Evolutionary conservation across 2,888 invertebrate genomes (phyloP).

Genomic region (Agonum fuliginosum): DNA sequence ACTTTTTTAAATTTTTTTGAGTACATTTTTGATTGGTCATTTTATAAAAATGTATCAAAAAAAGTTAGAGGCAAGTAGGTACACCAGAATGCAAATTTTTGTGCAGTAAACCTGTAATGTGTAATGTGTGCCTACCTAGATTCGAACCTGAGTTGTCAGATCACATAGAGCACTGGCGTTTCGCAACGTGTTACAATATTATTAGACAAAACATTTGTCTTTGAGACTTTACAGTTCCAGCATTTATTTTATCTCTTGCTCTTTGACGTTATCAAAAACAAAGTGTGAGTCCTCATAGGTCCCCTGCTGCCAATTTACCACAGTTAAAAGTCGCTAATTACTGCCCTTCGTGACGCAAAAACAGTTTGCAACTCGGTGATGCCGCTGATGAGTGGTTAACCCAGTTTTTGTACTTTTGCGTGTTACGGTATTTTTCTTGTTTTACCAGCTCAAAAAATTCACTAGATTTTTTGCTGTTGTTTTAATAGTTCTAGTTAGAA

Average conservation of each 20-base stretch:
- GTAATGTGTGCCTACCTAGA: too few species aligned
- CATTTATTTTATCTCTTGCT: background rate
- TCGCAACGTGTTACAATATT: too few species aligned
- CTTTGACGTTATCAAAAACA: constrained; percentile 9
- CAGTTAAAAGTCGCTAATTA: constrained; percentile 45
- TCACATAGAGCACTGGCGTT: too few species aligned
- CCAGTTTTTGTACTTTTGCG: constrained; percentile 3
- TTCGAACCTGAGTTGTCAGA: too few species aligned
- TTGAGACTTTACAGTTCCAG: background rate
- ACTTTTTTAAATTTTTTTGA: too few species aligned
- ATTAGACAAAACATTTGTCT: too few species aligned
- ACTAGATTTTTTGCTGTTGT: background rate
- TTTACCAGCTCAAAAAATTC: background rate
- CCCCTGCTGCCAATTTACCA: constrained; percentile 9
- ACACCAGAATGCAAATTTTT: too few species aligned
- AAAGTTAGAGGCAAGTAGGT: too few species aligned
- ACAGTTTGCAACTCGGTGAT: constrained; percentile 15
- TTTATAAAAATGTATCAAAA: too few species aligned
- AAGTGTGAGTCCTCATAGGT: background rate
- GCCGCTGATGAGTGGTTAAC: constrained; percentile 9
- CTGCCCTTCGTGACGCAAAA: background rate
- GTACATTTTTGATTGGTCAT: too few species aligned
- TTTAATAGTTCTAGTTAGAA: background rate
- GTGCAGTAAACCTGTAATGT: too few species aligned
- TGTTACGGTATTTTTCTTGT: background rate